Evolutionary conservation across 2,888 invertebrate species (phyloP).

Genomic region (Heteromurus nitidus): DNA sequence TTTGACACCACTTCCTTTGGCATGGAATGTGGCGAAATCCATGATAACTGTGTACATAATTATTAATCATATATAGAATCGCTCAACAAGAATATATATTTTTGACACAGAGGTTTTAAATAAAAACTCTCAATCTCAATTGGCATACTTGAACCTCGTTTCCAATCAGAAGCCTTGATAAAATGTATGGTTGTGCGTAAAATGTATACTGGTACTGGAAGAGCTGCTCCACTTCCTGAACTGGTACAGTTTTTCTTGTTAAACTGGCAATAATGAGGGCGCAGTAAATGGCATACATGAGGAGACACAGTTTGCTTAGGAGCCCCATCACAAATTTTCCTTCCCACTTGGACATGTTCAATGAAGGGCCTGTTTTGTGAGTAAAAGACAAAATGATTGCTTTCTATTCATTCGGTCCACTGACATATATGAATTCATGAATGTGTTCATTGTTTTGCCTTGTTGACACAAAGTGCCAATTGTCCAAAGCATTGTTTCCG

Average conservation of each 20-base stretch:
- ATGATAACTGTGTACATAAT: no score
- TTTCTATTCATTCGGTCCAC: no score
- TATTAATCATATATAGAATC: no score
- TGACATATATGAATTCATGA: neutral
- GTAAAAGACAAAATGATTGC: no score
- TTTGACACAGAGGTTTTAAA: no score
- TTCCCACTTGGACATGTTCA: slow-evolving; percentile 7
- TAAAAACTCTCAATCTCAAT: no score
- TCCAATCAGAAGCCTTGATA: slow-evolving; percentile 11
- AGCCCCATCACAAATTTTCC: neutral
- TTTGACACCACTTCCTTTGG: neutral
- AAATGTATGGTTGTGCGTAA: slow-evolving; percentile 5
- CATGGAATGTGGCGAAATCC: no score
- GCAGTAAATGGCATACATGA: slow-evolving; percentile 24
- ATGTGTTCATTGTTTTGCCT: neutral
- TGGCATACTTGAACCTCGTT: neutral
- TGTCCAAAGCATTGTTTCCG: no score
- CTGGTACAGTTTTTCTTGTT: neutral
- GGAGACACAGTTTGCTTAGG: neutral
- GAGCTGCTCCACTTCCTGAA: slow-evolving; percentile 2
- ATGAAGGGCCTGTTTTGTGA: neutral
- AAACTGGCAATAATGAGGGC: slow-evolving; percentile 21
- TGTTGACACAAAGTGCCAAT: neutral
- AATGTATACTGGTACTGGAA: slow-evolving; percentile 26
- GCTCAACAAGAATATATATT: no score